Percentiles rank a stretch among this genome's conserved stretches.
phyloP scores from a whole-genome alignment of 2,113 vertebrate species.

The Gallinago media region DNA sequence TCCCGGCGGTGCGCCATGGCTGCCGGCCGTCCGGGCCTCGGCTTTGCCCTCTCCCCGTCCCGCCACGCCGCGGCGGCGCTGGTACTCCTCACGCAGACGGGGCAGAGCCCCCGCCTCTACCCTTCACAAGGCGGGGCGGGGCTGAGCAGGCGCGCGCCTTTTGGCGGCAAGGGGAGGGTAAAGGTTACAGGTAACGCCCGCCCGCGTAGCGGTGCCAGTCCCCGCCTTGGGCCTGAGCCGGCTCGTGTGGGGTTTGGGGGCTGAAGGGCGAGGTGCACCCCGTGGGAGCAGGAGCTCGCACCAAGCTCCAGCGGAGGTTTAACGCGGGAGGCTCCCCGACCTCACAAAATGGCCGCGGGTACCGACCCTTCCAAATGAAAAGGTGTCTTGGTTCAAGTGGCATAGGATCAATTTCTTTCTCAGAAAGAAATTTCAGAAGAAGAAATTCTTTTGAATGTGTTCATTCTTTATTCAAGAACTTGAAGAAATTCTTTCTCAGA shows the following conservation, averaged over 20 bases:
- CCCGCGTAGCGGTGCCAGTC: accelerated
- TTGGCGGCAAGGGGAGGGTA: neutral
- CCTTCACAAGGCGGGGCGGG: too few relatives aligned
- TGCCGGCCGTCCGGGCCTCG: accelerated
- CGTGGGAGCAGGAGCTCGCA: accelerated
- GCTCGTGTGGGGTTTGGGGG: neutral
- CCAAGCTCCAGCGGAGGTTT: accelerated
- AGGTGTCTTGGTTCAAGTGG: neutral
- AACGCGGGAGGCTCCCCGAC: accelerated
- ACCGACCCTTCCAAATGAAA: neutral
- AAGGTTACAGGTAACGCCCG: accelerated
- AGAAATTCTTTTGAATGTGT: too few relatives aligned
- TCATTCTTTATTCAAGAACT: too few relatives aligned
- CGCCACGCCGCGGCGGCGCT: neutral
- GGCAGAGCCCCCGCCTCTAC: accelerated
- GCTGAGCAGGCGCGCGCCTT: neutral
- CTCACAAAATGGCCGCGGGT: neutral
- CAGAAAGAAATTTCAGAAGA: neutral
- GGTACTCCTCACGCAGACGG: accelerated
- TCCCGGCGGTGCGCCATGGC: accelerated
- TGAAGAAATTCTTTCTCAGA: too few relatives aligned
- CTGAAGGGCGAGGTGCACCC: neutral
- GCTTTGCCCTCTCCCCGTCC: accelerated
- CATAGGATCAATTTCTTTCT: neutral
- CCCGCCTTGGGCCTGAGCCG: accelerated